phyloP scores from a whole-genome alignment of 2,797 vertebrate genomes.

The Chloroceryle amazona region DNA sequence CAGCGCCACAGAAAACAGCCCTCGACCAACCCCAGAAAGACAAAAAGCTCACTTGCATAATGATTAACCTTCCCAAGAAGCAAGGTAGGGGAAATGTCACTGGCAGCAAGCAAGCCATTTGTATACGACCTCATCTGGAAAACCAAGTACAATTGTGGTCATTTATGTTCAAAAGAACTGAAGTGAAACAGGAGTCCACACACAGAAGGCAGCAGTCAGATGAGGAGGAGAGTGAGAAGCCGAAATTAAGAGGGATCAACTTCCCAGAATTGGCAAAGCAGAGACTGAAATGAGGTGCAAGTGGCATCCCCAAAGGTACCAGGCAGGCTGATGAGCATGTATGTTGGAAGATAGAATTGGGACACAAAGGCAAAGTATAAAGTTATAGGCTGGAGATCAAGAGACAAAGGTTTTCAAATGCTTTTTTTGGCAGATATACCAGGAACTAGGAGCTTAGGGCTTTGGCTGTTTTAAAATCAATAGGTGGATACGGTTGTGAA shows the following conservation, averaged over 20 bases:
- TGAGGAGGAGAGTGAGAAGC: neutral
- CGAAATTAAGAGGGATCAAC: neutral
- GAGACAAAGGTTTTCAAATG: neutral
- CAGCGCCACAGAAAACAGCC: neutral
- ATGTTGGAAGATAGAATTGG: neutral
- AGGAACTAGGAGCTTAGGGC: neutral
- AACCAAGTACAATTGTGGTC: neutral
- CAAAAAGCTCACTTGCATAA: neutral
- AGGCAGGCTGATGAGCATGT: fast-evolving
- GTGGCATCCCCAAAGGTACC: neutral
- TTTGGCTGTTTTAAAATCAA: neutral
- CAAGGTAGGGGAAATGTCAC: neutral
- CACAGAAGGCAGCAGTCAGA: neutral
- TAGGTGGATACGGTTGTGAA: neutral
- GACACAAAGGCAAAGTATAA: neutral
- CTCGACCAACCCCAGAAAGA: neutral
- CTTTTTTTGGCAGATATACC: neutral
- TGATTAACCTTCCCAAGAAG: constrained; percentile 4
- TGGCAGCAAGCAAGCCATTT: neutral
- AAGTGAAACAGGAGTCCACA: neutral
- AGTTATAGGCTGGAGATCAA: neutral
- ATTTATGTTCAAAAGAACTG: neutral
- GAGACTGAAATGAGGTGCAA: neutral
- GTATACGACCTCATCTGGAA: neutral
- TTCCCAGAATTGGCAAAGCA: neutral